phyloP scores from a whole-genome alignment of 2,797 vertebrate species.

The Delichon dasypus region DNA sequence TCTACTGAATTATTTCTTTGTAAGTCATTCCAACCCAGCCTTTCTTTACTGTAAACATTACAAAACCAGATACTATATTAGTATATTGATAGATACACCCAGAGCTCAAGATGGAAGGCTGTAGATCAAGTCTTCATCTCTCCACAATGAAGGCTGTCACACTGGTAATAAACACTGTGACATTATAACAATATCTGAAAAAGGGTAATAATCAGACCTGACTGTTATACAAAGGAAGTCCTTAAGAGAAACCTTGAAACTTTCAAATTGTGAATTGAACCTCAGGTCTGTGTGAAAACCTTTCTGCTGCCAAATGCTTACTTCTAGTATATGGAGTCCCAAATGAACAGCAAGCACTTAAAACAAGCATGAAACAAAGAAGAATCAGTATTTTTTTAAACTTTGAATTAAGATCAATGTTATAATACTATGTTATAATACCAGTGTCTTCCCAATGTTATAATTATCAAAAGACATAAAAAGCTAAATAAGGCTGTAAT shows the following conservation, averaged over 20 bases:
- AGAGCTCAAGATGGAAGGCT: not conserved
- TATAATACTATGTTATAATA: not conserved
- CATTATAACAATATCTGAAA: not conserved
- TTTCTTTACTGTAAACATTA: not conserved
- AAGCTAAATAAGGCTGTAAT: not conserved
- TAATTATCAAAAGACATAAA: not conserved
- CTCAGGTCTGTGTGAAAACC: not conserved
- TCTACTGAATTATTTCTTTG: not conserved
- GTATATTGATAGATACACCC: not conserved
- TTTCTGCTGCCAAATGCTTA: not conserved
- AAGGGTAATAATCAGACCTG: not conserved
- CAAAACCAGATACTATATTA: not conserved
- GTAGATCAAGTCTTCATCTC: not conserved
- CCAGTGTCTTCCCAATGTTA: not conserved
- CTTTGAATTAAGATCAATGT: not conserved
- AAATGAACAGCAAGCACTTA: not conserved
- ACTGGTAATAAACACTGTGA: not conserved
- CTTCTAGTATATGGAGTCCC: accelerated
- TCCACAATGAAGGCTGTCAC: not conserved
- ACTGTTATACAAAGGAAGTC: not conserved
- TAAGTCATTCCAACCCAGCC: not conserved
- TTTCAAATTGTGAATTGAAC: not conserved
- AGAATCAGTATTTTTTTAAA: not conserved
- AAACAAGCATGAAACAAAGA: not conserved
- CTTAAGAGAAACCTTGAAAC: not conserved